Base-by-base conservation (phyloP, 2,888 invertebrate genomes). In the Mesorhabditis sp. region DNA sequence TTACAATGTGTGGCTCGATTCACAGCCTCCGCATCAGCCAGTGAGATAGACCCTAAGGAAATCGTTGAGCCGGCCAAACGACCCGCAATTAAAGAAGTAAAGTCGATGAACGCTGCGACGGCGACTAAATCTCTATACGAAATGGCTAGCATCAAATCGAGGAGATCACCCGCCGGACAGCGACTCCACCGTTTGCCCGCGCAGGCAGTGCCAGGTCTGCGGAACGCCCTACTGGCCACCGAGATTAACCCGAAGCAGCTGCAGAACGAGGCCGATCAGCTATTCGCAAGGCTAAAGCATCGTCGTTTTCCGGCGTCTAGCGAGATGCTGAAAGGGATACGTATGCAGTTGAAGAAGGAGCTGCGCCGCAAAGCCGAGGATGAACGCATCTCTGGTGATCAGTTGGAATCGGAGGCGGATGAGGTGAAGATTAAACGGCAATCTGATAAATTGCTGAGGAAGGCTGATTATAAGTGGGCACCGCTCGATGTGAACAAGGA, bases 211-310 rank as follows among this genome's bases (percentile, higher is more conserved):
- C 69, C 66, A n/a, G 80, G 78, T 0, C 70, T 80, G 43, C 50
- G 77, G 44, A 73, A 74, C 43, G 74, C 73, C 5, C 41, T 78
- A 10, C 41, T 76, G 5, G 69, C 72, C 10, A 78, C 76, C 69
- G 74, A 74, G 41, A 67, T 72, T 4, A 69, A 75, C 3, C 79
- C 81, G 42, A 82, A 80, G 67, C 79, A 79, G 70, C 67, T 84
- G n/a, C 84, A 84, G 70, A 69, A 78, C 67, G 83, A 84, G 62
- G 83, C 84, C 3, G 84, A 84, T 74, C 75, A 81, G 68, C 65
- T 83, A 43, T 67, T 72, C 5, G 74, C 76, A 41, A 74, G 74
- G 65, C 65, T 83, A 10, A 69, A 72, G 10, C 77, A 79, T 66
- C 69, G 83, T 42, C 62, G 74, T 7, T 83, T 83, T 68, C 83